A percentile compares a stretch with the other conserved stretches of the same genome.
phyloP scores from a whole-genome alignment of 2,888 invertebrate genomes.

The Drosophila yooni region DNA sequence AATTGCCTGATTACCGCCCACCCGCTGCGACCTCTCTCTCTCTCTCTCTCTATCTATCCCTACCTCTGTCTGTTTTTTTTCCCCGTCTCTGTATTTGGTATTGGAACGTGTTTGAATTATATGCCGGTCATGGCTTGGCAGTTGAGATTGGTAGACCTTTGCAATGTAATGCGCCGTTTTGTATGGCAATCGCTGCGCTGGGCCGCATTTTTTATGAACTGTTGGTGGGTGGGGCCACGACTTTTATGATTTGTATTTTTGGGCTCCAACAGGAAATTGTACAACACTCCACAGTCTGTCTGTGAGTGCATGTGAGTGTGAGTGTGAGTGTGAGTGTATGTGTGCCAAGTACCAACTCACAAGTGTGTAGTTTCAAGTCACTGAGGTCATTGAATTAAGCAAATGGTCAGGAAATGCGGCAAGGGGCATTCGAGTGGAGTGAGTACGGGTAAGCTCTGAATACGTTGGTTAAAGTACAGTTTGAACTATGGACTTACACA shows the following conservation, averaged over 20 bases:
- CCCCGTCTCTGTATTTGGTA: constrained; percentile 35
- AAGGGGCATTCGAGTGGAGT: constrained; percentile 3
- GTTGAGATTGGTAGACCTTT: constrained; percentile 42
- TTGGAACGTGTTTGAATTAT: constrained; percentile 78
- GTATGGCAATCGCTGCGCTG: constrained; percentile 76
- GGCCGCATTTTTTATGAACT: constrained; percentile 78
- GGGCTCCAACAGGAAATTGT: constrained; percentile 50
- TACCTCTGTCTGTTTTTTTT: background rate
- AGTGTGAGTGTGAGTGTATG: background rate
- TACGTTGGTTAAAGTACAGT: background rate
- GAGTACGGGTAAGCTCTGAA: constrained; percentile 7
- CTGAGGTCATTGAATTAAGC: constrained; percentile 72
- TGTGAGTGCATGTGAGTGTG: constrained; percentile 4
- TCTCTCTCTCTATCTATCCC: background rate
- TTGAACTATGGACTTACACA: background rate
- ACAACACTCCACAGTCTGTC: constrained; percentile 24
- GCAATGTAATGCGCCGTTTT: constrained; percentile 70
- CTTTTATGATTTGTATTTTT: constrained; percentile 76
- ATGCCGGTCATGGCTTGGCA: constrained; percentile 69
- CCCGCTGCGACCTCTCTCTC: constrained; percentile 24
- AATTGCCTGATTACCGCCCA: constrained; percentile 76
- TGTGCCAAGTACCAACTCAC: constrained; percentile 50
- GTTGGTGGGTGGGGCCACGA: constrained; percentile 48
- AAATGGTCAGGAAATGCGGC: constrained; percentile 66
- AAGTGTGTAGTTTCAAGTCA: constrained; percentile 65